phyloP scores from a whole-genome alignment of 37 sponge, comb jelly and placozoan genomes.

The Diacarnus erythraeanus region DNA sequence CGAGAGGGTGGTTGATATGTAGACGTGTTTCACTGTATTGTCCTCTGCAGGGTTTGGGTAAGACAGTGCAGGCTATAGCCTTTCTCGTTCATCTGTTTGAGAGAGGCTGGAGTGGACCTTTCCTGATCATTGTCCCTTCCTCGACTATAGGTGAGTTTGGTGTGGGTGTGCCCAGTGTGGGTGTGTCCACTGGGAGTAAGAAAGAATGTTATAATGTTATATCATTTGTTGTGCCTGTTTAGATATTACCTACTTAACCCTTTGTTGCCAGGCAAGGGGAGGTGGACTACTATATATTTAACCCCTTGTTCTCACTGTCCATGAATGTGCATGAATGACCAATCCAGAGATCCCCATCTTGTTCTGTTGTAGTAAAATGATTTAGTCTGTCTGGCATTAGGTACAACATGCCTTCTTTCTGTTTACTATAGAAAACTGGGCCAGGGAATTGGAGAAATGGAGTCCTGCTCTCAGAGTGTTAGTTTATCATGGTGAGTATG shows the following conservation, averaged over 20 bases:
- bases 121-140: conserved; percentile 53
- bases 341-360: too few relatives aligned
- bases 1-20: neutral
- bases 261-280: too few relatives aligned
- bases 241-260: too few relatives aligned
- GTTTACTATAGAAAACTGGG: conserved; percentile 60
- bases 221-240: too few relatives aligned
- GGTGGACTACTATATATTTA: too few relatives aligned
- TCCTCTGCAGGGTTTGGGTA: conserved; percentile 51
- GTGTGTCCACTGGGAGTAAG: too few relatives aligned
- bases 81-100: conserved; percentile 50
- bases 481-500: conserved; percentile 42
- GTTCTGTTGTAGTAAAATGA: too few relatives aligned
- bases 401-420: too few relatives aligned
- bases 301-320: too few relatives aligned
- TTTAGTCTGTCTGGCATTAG: too few relatives aligned
- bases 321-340: too few relatives aligned
- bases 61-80: conserved; percentile 60
- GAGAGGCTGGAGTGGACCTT: conserved; percentile 24
- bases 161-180: neutral
- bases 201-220: too few relatives aligned
- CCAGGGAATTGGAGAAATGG: conserved; percentile 43
- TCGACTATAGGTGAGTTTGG: conserved; percentile 54
- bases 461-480: conserved; percentile 41
- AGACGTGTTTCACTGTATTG: neutral